phyloP scores from a whole-genome alignment of 2,888 invertebrate genomes.

The Serrognathus titanus region DNA sequence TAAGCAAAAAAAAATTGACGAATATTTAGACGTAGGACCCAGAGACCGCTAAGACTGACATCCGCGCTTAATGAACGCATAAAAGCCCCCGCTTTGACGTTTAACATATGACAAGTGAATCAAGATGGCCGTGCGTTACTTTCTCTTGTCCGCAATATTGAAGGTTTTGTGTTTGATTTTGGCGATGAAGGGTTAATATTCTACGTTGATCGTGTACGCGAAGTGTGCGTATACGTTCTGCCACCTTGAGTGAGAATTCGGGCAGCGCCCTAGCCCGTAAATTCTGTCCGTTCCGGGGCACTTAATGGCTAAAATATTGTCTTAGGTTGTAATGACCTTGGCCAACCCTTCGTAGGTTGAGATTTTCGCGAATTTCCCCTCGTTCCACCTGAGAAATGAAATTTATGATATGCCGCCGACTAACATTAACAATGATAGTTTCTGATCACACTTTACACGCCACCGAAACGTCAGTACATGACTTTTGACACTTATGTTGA shows the following conservation, averaged over 20 bases:
- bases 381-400: background rate
- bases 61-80: slow-evolving; percentile 8
- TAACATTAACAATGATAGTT: slow-evolving; percentile 5
- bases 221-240: slow-evolving; percentile 3
- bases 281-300: slow-evolving; percentile 6
- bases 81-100: slow-evolving; percentile 17
- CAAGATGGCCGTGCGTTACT: slow-evolving; percentile 26
- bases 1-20: background rate
- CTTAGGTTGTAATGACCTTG: slow-evolving; percentile 46
- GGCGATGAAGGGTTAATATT: slow-evolving; percentile 3
- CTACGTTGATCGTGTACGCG: slow-evolving; percentile 1
- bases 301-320: slow-evolving; percentile 37
- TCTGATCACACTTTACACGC: too few relatives aligned
- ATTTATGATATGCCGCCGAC: slow-evolving; percentile 4
- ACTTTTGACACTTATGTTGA: background rate
- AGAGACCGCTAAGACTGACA: slow-evolving; percentile 15
- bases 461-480: too few relatives aligned
- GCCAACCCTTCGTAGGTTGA: slow-evolving; percentile 47
- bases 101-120: slow-evolving; percentile 27
- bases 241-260: background rate
- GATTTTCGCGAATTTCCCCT: slow-evolving; percentile 7
- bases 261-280: slow-evolving; percentile 9
- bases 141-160: slow-evolving; percentile 19
- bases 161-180: slow-evolving; percentile 6
- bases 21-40: slow-evolving; percentile 2